Percentiles rank a stretch among this genome's conserved stretches.
Conservation (phyloP, 2,797 vertebrate species). For the Xenopus petersii region DNA sequence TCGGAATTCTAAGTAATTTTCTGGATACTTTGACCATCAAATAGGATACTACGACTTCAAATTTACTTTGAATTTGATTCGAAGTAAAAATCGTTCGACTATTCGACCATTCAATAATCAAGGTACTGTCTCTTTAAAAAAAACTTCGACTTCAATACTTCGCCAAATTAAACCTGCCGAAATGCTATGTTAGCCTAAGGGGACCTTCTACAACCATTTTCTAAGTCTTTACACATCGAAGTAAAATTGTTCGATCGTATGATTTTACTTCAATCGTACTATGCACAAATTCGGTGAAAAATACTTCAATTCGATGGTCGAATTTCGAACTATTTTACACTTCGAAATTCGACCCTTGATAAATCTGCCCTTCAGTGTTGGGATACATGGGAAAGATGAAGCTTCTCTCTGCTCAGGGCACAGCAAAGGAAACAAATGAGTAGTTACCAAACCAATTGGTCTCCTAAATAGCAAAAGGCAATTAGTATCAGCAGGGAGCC, state of each 20-base stretch:
- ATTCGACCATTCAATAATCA: not conserved
- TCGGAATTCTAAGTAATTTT: not conserved
- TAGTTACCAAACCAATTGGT: slow-evolving; percentile 35
- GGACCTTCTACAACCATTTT: too few relatives aligned
- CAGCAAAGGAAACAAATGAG: slow-evolving; percentile 20
- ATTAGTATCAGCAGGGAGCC: slow-evolving; percentile 34
- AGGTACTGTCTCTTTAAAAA: too few relatives aligned
- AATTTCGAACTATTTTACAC: not conserved
- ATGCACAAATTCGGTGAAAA: not conserved
- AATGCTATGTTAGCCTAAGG: too few relatives aligned
- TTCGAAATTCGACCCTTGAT: not conserved
- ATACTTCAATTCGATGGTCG: slow-evolving; percentile 26
- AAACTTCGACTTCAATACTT: too few relatives aligned
- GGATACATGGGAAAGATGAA: slow-evolving; percentile 2
- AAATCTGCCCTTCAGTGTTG: not conserved
- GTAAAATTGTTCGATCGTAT: too few relatives aligned
- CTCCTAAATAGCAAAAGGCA: slow-evolving; percentile 30
- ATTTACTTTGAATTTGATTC: too few relatives aligned
- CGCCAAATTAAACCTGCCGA: too few relatives aligned
- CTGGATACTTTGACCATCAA: too few relatives aligned
- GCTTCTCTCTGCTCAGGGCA: not conserved
- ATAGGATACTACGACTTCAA: too few relatives aligned
- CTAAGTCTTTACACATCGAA: too few relatives aligned
- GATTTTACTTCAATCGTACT: too few relatives aligned
- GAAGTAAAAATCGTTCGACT: too few relatives aligned